These are phyloP conservation scores for Cremastinae sp. DNA, from an alignment of 2,888 invertebrate species.

Conservation along the genomic window DNA sequence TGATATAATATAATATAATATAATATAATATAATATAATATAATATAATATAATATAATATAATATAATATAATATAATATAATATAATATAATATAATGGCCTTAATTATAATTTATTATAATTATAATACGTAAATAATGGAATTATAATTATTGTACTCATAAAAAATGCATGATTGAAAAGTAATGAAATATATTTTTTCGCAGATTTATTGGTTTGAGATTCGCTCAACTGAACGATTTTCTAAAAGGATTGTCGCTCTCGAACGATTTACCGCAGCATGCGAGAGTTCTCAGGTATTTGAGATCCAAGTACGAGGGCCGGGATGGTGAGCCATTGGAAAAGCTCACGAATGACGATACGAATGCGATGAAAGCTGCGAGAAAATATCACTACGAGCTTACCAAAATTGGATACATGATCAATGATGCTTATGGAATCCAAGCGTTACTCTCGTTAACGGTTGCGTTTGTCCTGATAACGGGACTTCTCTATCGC, in stretches of 20 bases:
- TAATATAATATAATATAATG: too few species aligned
- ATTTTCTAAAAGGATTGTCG: conserved; percentile 60
- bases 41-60: too few species aligned
- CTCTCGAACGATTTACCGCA: conserved; percentile 62
- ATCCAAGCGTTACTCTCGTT: conserved; percentile 65
- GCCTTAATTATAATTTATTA: too few species aligned
- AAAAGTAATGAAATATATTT: too few species aligned
- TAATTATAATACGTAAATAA: too few species aligned
- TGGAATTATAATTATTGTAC: too few species aligned
- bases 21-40: too few species aligned
- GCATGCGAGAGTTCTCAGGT: conserved; percentile 61
- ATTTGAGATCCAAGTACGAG: conserved; percentile 29
- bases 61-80: too few species aligned
- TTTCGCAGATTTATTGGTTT: conserved; percentile 30
- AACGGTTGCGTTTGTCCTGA: conserved; percentile 56
- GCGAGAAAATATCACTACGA: conserved; percentile 66
- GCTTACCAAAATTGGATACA: conserved; percentile 61
- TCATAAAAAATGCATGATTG: too few species aligned
- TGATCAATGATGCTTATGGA: conserved; percentile 65
- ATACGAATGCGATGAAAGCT: conserved; percentile 58
- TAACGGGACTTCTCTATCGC: conserved; percentile 64
- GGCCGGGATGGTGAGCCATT: conserved; percentile 4
- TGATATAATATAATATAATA: too few species aligned
- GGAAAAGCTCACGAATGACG: conserved; percentile 42
- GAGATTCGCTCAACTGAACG: conserved; percentile 60